Conservation (phyloP, 2,113 vertebrate genomes). For the Percina caprodes region DNA sequence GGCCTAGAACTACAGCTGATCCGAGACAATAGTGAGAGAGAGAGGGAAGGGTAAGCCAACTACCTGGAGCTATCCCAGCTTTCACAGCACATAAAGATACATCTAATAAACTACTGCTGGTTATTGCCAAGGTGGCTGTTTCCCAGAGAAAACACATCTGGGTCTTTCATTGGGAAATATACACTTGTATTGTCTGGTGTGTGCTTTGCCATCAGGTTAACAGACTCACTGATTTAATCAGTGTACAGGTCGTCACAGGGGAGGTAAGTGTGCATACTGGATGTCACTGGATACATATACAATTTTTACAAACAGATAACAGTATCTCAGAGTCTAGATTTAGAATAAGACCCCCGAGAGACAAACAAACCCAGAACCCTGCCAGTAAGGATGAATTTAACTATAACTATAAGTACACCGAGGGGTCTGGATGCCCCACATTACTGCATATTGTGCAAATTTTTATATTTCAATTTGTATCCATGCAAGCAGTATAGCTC, state of each 20-base stretch:
- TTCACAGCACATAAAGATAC: slow-evolving; percentile 74
- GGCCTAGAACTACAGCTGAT: slow-evolving; percentile 67
- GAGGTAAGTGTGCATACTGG: background rate
- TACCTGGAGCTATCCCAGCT: slow-evolving; percentile 61
- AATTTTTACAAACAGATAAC: slow-evolving; percentile 26
- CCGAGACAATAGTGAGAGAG: slow-evolving; percentile 42
- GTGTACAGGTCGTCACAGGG: slow-evolving; percentile 23
- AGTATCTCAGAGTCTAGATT: slow-evolving; percentile 12
- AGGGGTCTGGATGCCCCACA: background rate
- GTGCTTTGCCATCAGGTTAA: slow-evolving; percentile 43
- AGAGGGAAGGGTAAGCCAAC: slow-evolving; percentile 45
- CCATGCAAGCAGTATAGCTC: background rate
- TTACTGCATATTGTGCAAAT: background rate
- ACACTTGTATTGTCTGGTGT: slow-evolving; percentile 33
- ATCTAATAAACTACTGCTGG: slow-evolving; percentile 71
- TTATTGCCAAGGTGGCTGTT: slow-evolving; percentile 67
- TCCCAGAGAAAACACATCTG: slow-evolving; percentile 55
- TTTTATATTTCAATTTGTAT: background rate
- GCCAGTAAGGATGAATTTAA: background rate
- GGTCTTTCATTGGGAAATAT: slow-evolving; percentile 47
- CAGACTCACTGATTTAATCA: slow-evolving; percentile 60
- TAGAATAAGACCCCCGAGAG: slow-evolving; percentile 15
- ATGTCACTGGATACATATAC: slow-evolving; percentile 14
- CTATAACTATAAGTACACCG: no score
- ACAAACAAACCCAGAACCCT: slow-evolving; percentile 20